Evolutionary conservation across 1,140 invertebrate species (phyloP), one percentile per base, ranked within the genome.

Genomic region (Caenorhabditis tropicalis): DNA sequence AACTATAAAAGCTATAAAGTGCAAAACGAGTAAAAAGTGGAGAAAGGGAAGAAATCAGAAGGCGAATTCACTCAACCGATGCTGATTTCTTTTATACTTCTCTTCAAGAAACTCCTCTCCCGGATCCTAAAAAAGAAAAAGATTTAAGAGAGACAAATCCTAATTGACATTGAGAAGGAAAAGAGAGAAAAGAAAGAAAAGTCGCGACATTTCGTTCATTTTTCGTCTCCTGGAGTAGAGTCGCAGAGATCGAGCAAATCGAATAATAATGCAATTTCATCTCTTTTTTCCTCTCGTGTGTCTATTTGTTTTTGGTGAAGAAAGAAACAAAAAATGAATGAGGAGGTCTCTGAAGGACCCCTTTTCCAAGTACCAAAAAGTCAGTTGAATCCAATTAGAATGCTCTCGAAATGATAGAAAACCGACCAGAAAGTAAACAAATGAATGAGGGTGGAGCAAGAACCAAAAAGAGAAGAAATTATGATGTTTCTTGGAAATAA

Each of bases 201-300:
- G 24, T 27, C 53, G n/a, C n/a, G n/a, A n/a, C n/a, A n/a, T 9
- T 2, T 56, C 29, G 27, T 56, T 56, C 53, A 56, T 56, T 56
- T 56, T 56, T 56, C 2, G 4, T 27, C 0, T 12, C 1, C 21
- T n/a, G 19, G 19, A 33, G 36, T 5, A 43, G 29, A 74, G 36
- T 43, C 65, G 33, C 65, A 74, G 65, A 74, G 65, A 74, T 74
- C 65, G 19, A 21, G 65, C 36, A 74, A 74, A 74, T 74, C 65
- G 65, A 74, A 74, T 74, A 74, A 74, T 74, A 74, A 74, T 74
- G 65, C 33, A 74, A 74, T 74, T 74, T 43, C 65, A 74, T 46
- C 16, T 51, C 48, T 19, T 51, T 74, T 74, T 33, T n/a, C 43
- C 65, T 74, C 53, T n/a, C 21, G 21, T 74, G 65, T 43, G 36